Percentiles rank a stretch among this genome's conserved stretches.
Evolutionary conservation across 37 sponge, comb jelly and placozoan genomes (phyloP).

Genomic region (Beroe forskalii): DNA sequence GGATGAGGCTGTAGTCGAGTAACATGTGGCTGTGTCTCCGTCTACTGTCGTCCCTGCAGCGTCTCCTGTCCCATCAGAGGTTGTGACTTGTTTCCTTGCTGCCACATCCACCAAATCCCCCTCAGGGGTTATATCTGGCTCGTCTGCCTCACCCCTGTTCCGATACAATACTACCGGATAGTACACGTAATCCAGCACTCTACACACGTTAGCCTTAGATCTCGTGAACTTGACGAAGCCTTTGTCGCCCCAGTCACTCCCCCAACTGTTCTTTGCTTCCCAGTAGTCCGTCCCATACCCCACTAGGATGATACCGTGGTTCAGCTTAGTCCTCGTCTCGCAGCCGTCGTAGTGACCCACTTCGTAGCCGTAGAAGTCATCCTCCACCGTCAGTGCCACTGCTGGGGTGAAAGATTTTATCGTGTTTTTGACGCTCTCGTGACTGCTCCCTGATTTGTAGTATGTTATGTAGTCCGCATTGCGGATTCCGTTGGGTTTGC

Average conservation of each 20-base stretch:
- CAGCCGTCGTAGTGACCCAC: background rate
- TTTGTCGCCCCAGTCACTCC: conserved; percentile 2
- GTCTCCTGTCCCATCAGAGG: background rate
- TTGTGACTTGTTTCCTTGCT: background rate
- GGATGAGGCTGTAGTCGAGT: background rate
- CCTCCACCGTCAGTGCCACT: conserved; percentile 33
- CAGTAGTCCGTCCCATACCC: background rate
- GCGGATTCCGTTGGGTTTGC: conserved; percentile 2
- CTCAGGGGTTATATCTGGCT: background rate
- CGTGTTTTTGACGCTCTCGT: background rate
- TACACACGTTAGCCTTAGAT: background rate
- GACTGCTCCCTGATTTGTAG: background rate
- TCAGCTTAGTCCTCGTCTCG: background rate
- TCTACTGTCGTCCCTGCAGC: background rate
- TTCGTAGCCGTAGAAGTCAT: conserved; percentile 23
- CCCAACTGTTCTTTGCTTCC: conserved; percentile 45
- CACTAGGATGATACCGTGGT: conserved; percentile 16
- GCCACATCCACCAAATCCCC: background rate
- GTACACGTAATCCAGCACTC: background rate
- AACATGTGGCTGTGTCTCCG: background rate
- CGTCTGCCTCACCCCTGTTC: background rate
- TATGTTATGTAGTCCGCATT: background rate
- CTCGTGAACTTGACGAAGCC: conserved; percentile 35
- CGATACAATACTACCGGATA: background rate
- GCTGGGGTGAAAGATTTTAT: conserved; percentile 3